A percentile compares a stretch with the other conserved stretches of the same genome.
Conservation (phyloP, 2,888 invertebrate genomes). For the Thysanoteuthis rhombus region DNA sequence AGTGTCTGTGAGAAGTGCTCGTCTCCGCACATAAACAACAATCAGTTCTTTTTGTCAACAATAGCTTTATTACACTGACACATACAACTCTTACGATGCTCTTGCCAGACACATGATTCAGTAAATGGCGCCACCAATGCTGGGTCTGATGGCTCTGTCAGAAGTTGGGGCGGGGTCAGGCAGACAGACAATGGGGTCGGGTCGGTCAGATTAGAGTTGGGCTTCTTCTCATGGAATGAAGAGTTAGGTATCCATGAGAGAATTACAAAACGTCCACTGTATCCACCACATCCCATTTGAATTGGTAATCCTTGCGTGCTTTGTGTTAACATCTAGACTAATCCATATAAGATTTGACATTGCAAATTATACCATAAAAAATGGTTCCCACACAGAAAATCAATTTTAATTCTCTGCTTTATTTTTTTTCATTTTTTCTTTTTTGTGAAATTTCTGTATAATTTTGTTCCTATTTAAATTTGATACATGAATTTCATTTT, state of each 20-base stretch:
- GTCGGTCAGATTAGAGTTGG: not conserved
- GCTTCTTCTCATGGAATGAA: not conserved
- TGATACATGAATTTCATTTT: no score
- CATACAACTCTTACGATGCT: constrained; percentile 12
- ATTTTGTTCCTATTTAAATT: no score
- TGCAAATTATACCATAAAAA: no score
- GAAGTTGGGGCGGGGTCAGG: not conserved
- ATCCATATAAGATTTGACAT: no score
- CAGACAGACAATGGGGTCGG: not conserved
- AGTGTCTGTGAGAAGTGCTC: not conserved
- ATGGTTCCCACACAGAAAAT: no score
- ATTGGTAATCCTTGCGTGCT: not conserved
- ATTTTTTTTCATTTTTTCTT: no score
- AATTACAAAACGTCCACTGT: not conserved
- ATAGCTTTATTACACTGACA: not conserved
- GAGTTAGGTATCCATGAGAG: not conserved
- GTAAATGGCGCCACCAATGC: constrained; percentile 12
- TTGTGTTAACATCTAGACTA: not conserved
- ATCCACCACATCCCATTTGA: not conserved
- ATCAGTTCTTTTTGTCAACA: not conserved
- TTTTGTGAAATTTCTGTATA: no score
- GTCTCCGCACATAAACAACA: not conserved
- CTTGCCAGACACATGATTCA: not conserved
- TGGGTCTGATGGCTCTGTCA: not conserved
- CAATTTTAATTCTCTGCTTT: no score